Percentiles rank a stretch among this genome's conserved stretches.
Evolutionary conservation across 2,888 invertebrate genomes (phyloP).

Genomic region (Ochropacha duplaris): DNA sequence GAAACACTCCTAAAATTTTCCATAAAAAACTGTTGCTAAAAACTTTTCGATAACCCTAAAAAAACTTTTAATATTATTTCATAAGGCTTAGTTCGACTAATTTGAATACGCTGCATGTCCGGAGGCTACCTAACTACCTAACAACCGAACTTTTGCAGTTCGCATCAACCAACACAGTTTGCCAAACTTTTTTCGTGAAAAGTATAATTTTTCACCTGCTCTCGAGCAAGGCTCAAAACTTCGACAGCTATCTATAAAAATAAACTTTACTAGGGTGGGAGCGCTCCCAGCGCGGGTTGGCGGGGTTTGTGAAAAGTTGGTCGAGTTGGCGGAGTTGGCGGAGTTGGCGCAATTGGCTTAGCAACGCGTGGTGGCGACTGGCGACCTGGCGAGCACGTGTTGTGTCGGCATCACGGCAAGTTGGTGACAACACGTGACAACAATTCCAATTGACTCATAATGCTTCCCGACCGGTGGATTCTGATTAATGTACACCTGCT

Average conservation of each 20-base stretch:
- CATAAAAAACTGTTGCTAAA: background rate
- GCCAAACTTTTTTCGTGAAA: conserved; percentile 25
- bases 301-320: conserved; percentile 2
- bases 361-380: conserved; percentile 11
- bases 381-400: conserved; percentile 18
- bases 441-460: conserved; percentile 16
- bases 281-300: conserved; percentile 6
- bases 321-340: conserved; percentile 5
- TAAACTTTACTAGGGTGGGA: conserved; percentile 27
- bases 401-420: conserved; percentile 17
- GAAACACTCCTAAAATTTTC: background rate
- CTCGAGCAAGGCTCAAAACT: conserved; percentile 32
- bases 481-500: conserved; percentile 27
- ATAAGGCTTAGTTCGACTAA: conserved; percentile 25
- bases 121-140: conserved; percentile 32
- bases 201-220: conserved; percentile 43
- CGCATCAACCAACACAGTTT: conserved; percentile 35
- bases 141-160: conserved; percentile 41
- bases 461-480: conserved; percentile 9
- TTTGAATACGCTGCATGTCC: conserved; percentile 36
- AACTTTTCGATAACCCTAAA: background rate
- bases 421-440: conserved; percentile 24
- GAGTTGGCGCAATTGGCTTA: conserved; percentile 25
- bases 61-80: background rate
- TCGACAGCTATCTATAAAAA: conserved; percentile 40